phyloP scores from a whole-genome alignment of 2,113 vertebrate species.

The Oreotragus oreotragus region DNA sequence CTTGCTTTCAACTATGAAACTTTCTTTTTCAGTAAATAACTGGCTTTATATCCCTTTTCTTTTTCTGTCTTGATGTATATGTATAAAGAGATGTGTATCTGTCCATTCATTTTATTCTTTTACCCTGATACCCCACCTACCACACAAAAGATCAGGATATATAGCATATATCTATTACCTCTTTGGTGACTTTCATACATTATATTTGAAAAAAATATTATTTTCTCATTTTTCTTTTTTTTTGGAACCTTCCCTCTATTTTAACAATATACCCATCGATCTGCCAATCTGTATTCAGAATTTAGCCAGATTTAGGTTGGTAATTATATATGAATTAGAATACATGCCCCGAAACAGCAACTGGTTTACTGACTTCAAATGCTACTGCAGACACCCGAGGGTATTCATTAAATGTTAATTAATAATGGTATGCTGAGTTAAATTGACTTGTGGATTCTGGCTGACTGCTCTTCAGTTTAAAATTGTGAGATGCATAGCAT shows the following conservation, averaged over 20 bases:
- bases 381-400: neutral
- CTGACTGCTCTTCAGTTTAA: conserved; percentile 8
- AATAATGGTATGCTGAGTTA: neutral
- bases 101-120: neutral
- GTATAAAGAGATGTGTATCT: neutral
- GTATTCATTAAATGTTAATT: conserved; percentile 34
- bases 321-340: neutral
- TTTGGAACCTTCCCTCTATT: neutral
- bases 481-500: conserved; percentile 19
- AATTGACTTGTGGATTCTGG: conserved; percentile 15
- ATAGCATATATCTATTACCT: neutral
- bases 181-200: neutral
- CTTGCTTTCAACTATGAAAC: neutral
- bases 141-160: neutral
- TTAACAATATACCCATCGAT: neutral
- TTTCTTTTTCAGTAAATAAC: neutral
- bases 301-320: neutral
- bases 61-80: neutral
- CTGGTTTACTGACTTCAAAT: neutral
- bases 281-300: neutral
- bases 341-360: neutral
- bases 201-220: neutral
- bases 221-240: neutral
- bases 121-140: too few species aligned
- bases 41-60: neutral